Conservation (phyloP, 2,113 vertebrate genomes). For the rat (Rattus norvegicus) region GRCr8 NC_086019.1:223764001-223764500, state of each 20-base stretch:
- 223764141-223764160: background rate
- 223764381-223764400: background rate
- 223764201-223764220: background rate
- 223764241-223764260: background rate
- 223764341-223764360: background rate
- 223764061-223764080: background rate
- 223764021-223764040: background rate
- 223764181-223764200: background rate
- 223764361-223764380: background rate
- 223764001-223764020: background rate
- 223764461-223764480: background rate
- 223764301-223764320: background rate
- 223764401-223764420: background rate
- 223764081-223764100: background rate
- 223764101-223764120: background rate
- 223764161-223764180: background rate
- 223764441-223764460: background rate
- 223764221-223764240: background rate
- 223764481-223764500: background rate
- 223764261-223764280: background rate
- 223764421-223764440: background rate
- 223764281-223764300: background rate
- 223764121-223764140: background rate
- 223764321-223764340: background rate
- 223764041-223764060: background rate